Evolutionary conservation across 1,140 invertebrate species (phyloP).

Genomic region (Penaeus chinensis): DNA sequence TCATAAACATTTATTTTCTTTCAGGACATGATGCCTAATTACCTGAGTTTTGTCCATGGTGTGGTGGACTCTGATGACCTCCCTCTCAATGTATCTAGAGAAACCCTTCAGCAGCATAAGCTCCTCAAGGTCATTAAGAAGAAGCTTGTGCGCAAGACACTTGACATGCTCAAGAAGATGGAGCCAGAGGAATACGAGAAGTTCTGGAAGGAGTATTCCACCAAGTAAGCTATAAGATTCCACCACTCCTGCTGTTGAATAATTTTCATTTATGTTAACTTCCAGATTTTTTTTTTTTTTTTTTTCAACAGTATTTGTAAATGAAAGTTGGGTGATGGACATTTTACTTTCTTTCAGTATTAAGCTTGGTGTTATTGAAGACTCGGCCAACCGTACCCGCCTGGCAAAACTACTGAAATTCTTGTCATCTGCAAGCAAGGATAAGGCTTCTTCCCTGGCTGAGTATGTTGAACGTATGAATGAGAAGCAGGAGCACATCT

Average conservation of each 20-base stretch:
- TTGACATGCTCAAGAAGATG: constrained; percentile 99
- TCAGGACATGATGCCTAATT: constrained; percentile 97
- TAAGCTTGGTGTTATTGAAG: constrained; percentile 98
- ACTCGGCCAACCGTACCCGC: constrained; percentile 93
- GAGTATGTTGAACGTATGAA: constrained; percentile 98
- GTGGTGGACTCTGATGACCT: constrained; percentile 99
- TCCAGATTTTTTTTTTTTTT: no score
- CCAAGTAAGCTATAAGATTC: constrained; percentile 74
- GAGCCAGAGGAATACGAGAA: constrained; percentile 89
- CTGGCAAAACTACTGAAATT: constrained; percentile 95
- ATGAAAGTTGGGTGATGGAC: constrained; percentile 32
- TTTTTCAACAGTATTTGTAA: not conserved
- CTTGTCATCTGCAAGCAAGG: constrained; percentile 82
- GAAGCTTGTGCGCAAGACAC: constrained; percentile 95
- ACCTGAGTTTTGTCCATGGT: constrained; percentile 93
- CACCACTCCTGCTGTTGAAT: not conserved
- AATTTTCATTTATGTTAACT: no score
- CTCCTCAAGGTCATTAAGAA: constrained; percentile 99
- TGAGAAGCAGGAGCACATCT: constrained; percentile 95
- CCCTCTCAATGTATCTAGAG: constrained; percentile 97
- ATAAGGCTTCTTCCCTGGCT: constrained; percentile 79
- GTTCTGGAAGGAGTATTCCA: constrained; percentile 99
- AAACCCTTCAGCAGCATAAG: constrained; percentile 97
- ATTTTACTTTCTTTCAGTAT: constrained; percentile 74
- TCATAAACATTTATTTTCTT: not conserved